Percentiles rank a stretch among this genome's conserved stretches.
Evolutionary conservation across 2,888 invertebrate species (phyloP).

Genomic region (Ormyrus rosae): DNA sequence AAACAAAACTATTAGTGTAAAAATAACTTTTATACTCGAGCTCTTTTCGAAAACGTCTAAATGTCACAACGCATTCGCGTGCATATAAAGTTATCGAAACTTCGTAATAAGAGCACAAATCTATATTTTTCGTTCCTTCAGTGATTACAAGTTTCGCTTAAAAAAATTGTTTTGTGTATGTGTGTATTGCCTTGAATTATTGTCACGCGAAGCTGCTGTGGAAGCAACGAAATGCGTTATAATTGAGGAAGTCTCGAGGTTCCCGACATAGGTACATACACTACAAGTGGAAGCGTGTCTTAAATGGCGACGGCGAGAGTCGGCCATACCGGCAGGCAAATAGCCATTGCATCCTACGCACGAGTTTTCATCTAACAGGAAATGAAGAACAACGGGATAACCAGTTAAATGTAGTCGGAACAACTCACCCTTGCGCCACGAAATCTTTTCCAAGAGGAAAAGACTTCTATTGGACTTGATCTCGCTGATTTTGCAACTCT

Average conservation of each 20-base stretch:
- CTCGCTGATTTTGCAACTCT: too few relatives aligned
- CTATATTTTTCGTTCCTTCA: neutral
- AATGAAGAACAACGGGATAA: neutral
- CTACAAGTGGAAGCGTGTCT: conserved; percentile 14
- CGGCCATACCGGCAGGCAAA: conserved; percentile 34
- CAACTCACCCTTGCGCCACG: conserved; percentile 31
- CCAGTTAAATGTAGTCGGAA: neutral
- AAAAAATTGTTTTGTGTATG: neutral
- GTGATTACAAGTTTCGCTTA: too few relatives aligned
- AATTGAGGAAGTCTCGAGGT: neutral
- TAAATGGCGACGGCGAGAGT: conserved; percentile 38
- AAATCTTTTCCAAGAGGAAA: neutral
- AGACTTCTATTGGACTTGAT: neutral
- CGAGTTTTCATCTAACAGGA: neutral
- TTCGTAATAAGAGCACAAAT: neutral
- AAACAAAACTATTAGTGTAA: neutral
- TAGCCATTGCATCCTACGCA: neutral
- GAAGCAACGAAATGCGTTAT: neutral
- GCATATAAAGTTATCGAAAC: neutral
- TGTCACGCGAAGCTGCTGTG: neutral
- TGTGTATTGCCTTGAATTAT: neutral
- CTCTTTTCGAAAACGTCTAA: neutral
- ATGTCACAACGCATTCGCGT: neutral
- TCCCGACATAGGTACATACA: neutral
- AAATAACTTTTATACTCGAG: neutral